phyloP scores from a whole-genome alignment of 2,888 invertebrate genomes.

The Plagodis pulveraria region DNA sequence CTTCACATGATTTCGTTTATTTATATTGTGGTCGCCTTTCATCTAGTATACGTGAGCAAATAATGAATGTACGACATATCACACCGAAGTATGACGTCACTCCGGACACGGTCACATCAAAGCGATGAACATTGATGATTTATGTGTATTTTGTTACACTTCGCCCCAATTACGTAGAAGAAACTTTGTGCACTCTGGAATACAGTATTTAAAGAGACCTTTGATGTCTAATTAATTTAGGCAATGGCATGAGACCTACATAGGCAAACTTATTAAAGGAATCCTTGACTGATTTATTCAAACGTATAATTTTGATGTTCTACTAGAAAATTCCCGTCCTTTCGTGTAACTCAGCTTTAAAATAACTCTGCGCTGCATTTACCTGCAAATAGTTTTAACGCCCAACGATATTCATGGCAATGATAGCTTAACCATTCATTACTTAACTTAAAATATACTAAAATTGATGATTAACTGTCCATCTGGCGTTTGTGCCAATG shows the following conservation, averaged over 20 bases:
- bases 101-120: slow-evolving; percentile 80
- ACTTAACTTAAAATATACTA: too few species aligned
- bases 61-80: slow-evolving; percentile 81
- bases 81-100: slow-evolving; percentile 70
- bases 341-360: too few species aligned
- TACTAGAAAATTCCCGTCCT: too few species aligned
- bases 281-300: slow-evolving; percentile 69
- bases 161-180: slow-evolving; percentile 74
- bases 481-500: too few species aligned
- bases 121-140: slow-evolving; percentile 71
- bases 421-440: too few species aligned
- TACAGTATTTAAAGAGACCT: slow-evolving; percentile 72
- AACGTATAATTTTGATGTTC: slow-evolving; percentile 21
- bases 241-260: slow-evolving; percentile 53
- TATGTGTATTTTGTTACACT: slow-evolving; percentile 78
- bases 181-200: slow-evolving; percentile 78
- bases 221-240: slow-evolving; percentile 83
- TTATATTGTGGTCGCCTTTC: slow-evolving; percentile 80
- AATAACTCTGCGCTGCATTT: too few species aligned
- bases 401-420: too few species aligned
- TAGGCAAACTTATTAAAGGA: slow-evolving; percentile 46
- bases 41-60: slow-evolving; percentile 82
- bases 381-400: too few species aligned
- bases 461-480: too few species aligned
- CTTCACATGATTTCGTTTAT: slow-evolving; percentile 78